Conservation (phyloP, 2,888 invertebrate species). For the Prenolepis imparis region DNA sequence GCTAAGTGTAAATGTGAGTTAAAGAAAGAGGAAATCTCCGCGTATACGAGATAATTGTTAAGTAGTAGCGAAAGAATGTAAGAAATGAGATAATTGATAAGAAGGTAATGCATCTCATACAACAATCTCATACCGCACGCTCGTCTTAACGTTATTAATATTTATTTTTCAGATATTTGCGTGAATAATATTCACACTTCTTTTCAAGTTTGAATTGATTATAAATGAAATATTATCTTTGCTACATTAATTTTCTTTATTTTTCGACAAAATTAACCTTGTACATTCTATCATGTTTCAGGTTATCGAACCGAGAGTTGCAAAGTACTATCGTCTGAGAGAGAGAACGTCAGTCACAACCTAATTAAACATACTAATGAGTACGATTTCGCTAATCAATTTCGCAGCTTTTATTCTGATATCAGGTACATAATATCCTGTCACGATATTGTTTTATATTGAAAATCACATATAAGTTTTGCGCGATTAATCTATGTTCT, state of each 20-base stretch:
- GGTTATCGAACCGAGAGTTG: conserved; percentile 62
- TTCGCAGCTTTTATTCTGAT: conserved; percentile 57
- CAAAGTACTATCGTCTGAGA: conserved; percentile 60
- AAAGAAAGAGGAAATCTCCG: neutral
- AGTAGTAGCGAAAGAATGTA: neutral
- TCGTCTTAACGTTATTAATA: neutral
- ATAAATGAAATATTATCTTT: neutral
- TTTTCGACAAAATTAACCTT: neutral
- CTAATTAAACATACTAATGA: conserved; percentile 73
- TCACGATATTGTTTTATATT: conserved; percentile 53
- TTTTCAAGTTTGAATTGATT: neutral
- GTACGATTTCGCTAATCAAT: conserved; percentile 68
- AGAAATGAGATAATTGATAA: neutral
- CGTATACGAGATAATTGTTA: neutral
- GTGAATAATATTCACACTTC: neutral
- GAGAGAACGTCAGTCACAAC: conserved; percentile 67
- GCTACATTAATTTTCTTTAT: neutral
- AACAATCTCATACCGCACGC: too few species aligned
- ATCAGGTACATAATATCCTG: conserved; percentile 47
- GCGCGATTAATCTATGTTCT: neutral
- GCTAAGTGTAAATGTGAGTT: too few species aligned
- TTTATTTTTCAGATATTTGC: neutral
- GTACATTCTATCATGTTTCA: conserved; percentile 59
- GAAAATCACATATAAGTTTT: neutral
- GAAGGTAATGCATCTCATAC: neutral